Conservation (phyloP, 2,797 vertebrate genomes). For the Sebastes melanostomus region DNA sequence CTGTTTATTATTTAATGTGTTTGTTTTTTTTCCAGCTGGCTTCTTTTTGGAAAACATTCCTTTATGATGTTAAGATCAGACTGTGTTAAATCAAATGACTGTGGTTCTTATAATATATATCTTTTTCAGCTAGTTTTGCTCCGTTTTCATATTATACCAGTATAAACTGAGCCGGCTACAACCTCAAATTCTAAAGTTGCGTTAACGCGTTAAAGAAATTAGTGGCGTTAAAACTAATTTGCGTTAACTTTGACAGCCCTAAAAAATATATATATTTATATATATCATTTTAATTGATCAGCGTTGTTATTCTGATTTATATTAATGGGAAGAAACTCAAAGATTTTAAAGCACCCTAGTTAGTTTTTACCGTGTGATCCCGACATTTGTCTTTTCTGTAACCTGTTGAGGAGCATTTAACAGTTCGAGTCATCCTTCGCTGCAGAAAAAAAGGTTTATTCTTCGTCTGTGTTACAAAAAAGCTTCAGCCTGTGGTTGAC, state of each 20-base stretch:
- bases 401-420: neutral
- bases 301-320: neutral
- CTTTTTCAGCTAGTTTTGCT: too few species aligned
- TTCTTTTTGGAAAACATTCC: too few species aligned
- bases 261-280: too few species aligned
- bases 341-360: neutral
- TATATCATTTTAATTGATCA: neutral
- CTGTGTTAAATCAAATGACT: too few species aligned
- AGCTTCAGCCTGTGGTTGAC: neutral
- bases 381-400: neutral
- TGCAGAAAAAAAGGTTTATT: neutral
- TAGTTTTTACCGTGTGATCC: neutral
- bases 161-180: too few species aligned
- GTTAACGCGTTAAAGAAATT: too few species aligned
- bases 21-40: neutral
- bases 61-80: too few species aligned
- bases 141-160: too few species aligned
- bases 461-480: neutral
- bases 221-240: too few species aligned
- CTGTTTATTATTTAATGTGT: neutral
- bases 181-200: too few species aligned
- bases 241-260: too few species aligned
- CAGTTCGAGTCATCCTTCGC: neutral
- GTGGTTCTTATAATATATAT: too few species aligned
- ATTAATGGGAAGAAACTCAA: neutral